Evolutionary conservation across 2,888 invertebrate genomes (phyloP), one percentile per base, ranked within the genome.

Genomic region (Conistra vaccinii): DNA sequence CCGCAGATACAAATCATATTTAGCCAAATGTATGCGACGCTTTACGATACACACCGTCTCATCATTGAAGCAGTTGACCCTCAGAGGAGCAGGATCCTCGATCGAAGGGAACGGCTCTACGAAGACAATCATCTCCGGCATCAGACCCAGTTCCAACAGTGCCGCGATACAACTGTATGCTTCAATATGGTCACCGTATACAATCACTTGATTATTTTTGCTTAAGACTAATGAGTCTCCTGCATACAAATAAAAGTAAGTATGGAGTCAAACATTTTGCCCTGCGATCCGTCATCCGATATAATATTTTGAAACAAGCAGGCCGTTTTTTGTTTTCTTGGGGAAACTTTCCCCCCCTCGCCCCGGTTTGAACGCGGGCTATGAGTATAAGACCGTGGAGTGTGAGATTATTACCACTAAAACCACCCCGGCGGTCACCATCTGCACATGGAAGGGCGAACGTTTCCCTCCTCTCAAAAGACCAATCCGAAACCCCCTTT

Each of bases 181-280:
- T 89, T 98, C 97, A 65, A 98, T 88, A 73, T 96, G 97, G 69
- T 97, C 96, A 0, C 98, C 98, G 89, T 98, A 98, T 1, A 98
- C 97, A 0, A 98, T 92, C 45, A 97, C 92, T 32, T 85, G 93
- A 65, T 93, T 94, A 0, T 86, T 75, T 3, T 73, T 73, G 66
- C 90, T 89, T 2, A 95, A 77, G 29, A 84, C 83, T n/a, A 79
- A 45, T 1, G 63, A 42, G 0, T 91, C 87, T 76, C 90, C 92
- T 93, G 84, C 6, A 79, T 32, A 35, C 23, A n/a, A 48, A 39
- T 29, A 60, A 58, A 42, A 73, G 9, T 5, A 3, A 72, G 23
- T 42, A 20, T 42, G 32, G 1, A 45, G 26, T 42, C 26, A 39
- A 29, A 26, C 1, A n/a, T 32, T 42, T 32, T 29, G 12, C 26